phyloP scores from a whole-genome alignment of 1,140 invertebrate genomes.

The Theocolax elegans region DNA sequence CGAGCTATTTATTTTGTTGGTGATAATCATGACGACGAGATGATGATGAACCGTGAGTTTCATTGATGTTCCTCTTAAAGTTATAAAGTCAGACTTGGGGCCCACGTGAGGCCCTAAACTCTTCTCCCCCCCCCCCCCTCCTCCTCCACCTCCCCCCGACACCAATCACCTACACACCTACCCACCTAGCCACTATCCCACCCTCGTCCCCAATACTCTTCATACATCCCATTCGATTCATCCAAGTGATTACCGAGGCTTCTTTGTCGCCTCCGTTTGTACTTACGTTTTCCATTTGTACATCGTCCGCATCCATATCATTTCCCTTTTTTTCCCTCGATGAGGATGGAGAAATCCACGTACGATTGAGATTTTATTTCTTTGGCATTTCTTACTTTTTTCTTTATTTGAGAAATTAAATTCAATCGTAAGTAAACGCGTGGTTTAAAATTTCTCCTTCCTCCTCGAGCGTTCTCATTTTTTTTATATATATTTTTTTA shows the following conservation, averaged over 20 bases:
- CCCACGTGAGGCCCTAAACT: no score
- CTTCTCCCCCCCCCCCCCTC: no score
- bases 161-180: no score
- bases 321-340: not conserved
- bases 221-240: slow-evolving; percentile 31
- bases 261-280: slow-evolving; percentile 63
- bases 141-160: no score
- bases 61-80: slow-evolving; percentile 67
- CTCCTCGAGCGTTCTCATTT: slow-evolving; percentile 9
- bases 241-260: slow-evolving; percentile 57
- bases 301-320: slow-evolving; percentile 22
- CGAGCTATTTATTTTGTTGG: slow-evolving; percentile 61
- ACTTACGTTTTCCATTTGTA: slow-evolving; percentile 52
- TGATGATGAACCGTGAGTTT: slow-evolving; percentile 61
- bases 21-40: slow-evolving; percentile 49
- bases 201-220: no score
- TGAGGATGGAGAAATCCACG: slow-evolving; percentile 11
- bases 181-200: no score
- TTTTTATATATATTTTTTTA: no score
- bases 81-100: slow-evolving; percentile 57
- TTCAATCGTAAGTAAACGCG: slow-evolving; percentile 17
- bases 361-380: slow-evolving; percentile 17
- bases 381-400: not conserved
- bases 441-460: not conserved
- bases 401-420: slow-evolving; percentile 8